A percentile compares a stretch with the other conserved stretches of the same genome.
phyloP scores from a whole-genome alignment of 2,797 vertebrate genomes.

The Catamblyrhynchus diadema region DNA sequence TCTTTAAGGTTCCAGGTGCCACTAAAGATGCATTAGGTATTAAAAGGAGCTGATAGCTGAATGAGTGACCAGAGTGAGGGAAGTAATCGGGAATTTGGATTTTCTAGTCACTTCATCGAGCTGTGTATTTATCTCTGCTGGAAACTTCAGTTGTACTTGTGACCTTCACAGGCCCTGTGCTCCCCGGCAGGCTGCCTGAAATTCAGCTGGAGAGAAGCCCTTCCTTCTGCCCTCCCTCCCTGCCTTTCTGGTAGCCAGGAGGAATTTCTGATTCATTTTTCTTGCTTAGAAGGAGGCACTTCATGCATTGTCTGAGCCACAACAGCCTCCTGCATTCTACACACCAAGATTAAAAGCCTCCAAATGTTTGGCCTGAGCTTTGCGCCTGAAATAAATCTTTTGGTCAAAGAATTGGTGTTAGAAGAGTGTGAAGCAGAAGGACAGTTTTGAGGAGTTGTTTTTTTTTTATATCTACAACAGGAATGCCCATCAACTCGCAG shows the following conservation, averaged over 20 bases:
- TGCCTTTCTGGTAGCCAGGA: background rate
- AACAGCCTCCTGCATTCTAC: background rate
- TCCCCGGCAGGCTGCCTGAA: background rate
- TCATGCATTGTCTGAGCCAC: background rate
- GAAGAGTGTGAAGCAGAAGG: background rate
- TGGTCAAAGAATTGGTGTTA: background rate
- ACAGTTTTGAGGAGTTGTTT: background rate
- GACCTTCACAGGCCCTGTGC: constrained; percentile 16
- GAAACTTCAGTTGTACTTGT: background rate
- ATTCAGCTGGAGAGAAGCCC: background rate
- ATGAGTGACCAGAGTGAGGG: background rate
- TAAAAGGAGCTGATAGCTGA: background rate
- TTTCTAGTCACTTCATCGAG: background rate
- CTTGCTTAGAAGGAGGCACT: background rate
- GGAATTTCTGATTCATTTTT: background rate
- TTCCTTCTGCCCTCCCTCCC: background rate
- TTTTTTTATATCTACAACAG: background rate
- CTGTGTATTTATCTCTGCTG: background rate
- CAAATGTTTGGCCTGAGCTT: background rate
- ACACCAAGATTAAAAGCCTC: background rate
- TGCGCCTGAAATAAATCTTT: background rate
- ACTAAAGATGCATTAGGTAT: background rate
- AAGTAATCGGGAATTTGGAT: background rate
- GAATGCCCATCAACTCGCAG: background rate
- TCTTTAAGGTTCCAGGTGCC: background rate